Evolutionary conservation across 2,888 invertebrate genomes (phyloP).

Genomic region (Andrena bucephala): DNA sequence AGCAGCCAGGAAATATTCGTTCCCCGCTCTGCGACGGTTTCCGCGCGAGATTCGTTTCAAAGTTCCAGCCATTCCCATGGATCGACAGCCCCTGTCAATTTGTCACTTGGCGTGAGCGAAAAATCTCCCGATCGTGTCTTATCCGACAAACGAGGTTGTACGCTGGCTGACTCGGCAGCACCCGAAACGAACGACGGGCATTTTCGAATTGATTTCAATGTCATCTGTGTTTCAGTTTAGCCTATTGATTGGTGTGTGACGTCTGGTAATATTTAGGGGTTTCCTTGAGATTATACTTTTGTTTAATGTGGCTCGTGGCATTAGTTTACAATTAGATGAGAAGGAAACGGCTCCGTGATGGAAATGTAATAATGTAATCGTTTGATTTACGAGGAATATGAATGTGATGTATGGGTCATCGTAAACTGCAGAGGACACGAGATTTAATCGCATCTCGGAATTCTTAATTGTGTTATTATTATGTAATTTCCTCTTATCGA

Average conservation of each 20-base stretch:
- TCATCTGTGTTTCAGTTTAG: background rate
- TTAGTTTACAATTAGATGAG: too few species aligned
- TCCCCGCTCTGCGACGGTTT: constrained; percentile 25
- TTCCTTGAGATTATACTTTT: too few species aligned
- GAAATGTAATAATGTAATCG: too few species aligned
- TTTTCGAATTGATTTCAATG: background rate
- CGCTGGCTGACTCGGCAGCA: constrained; percentile 28
- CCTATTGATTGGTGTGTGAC: background rate
- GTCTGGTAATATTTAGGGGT: background rate
- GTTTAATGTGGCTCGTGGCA: too few species aligned
- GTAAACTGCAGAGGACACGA: too few species aligned
- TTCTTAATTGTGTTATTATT: too few species aligned
- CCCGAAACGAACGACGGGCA: background rate
- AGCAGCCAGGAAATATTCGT: constrained; percentile 9
- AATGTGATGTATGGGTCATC: too few species aligned
- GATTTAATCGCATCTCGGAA: too few species aligned
- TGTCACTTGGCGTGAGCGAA: constrained; percentile 41
- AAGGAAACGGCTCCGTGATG: too few species aligned
- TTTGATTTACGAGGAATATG: too few species aligned
- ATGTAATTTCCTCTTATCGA: too few species aligned
- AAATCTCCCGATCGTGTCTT: constrained; percentile 41
- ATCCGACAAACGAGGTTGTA: constrained; percentile 7
- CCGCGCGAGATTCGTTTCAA: constrained; percentile 25
- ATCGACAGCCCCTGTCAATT: constrained; percentile 54
- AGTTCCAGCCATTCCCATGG: constrained; percentile 14